phyloP scores from a whole-genome alignment of 2,797 vertebrate genomes.

The Melanotaenia boesemani region DNA sequence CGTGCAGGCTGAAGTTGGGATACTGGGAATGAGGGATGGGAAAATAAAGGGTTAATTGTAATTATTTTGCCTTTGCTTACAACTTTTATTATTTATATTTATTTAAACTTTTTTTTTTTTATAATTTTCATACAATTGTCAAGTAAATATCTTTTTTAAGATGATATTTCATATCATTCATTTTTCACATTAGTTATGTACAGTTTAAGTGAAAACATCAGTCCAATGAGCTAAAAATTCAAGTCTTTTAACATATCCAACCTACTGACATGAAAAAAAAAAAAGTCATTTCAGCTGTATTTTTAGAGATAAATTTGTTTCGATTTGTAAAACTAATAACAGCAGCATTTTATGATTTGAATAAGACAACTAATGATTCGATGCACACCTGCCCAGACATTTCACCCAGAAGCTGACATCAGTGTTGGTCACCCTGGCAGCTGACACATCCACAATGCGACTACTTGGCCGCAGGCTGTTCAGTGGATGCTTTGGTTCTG shows the following conservation, averaged over 20 bases:
- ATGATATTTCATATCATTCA: too few species aligned
- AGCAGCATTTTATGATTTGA: neutral
- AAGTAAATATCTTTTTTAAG: neutral
- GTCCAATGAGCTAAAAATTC: too few species aligned
- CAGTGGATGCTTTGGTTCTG: conserved; percentile 86
- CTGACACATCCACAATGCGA: conserved; percentile 78
- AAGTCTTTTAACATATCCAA: neutral
- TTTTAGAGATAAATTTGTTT: too few species aligned
- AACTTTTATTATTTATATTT: too few species aligned
- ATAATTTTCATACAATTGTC: neutral
- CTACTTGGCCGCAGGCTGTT: conserved; percentile 81
- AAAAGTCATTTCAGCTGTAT: too few species aligned
- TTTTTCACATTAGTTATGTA: neutral
- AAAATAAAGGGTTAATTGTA: neutral
- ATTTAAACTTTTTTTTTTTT: neutral
- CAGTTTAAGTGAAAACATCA: neutral
- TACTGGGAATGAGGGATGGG: conserved; percentile 67
- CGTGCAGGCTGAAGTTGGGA: conserved; percentile 92
- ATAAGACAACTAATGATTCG: neutral
- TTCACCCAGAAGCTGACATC: conserved; percentile 90
- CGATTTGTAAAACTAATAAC: neutral
- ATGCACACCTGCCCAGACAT: conserved; percentile 89
- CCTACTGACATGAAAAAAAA: neutral
- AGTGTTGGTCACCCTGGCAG: conserved; percentile 78
- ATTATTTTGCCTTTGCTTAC: too few species aligned